These are phyloP conservation scores for Dendronephthya gigantea DNA, from an alignment of 64 coral and sea anemone genomes.

Conservation along the genomic window DNA sequence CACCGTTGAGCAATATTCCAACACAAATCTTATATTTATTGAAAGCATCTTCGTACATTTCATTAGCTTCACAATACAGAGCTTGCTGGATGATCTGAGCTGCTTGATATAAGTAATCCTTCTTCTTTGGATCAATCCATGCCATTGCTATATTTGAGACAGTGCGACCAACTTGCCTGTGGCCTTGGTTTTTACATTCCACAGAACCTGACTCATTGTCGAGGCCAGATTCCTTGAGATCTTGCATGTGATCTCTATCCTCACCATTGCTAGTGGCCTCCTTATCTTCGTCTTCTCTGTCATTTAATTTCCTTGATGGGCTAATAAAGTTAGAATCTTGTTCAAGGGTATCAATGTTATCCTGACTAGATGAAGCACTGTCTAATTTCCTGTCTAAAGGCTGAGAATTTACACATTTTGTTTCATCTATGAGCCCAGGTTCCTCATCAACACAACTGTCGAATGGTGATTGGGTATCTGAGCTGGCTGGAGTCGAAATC, in stretches of 20 bases:
- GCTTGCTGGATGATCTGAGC: conserved; percentile 67
- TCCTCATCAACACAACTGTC: too few species aligned
- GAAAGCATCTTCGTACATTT: conserved; percentile 79
- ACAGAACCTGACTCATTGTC: neutral
- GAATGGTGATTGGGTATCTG: too few species aligned
- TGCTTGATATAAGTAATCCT: conserved; percentile 76
- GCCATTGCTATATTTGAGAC: neutral
- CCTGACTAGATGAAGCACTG: too few species aligned
- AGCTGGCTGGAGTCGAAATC: neutral
- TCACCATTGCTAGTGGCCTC: neutral
- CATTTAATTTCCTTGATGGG: too few species aligned
- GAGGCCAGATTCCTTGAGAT: neutral
- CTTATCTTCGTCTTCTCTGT: neutral
- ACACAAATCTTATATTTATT: conserved; percentile 87
- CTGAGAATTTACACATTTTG: too few species aligned
- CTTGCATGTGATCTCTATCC: neutral
- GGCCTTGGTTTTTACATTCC: neutral
- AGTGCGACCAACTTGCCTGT: neutral
- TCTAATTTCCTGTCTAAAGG: too few species aligned
- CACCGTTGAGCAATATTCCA: conserved; percentile 63
- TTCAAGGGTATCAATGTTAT: too few species aligned
- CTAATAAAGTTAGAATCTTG: too few species aligned
- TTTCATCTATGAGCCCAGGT: too few species aligned
- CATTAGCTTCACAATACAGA: conserved; percentile 74
- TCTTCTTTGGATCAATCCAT: conserved; percentile 14